These are phyloP conservation scores for Drosophila longiperda DNA, from an alignment of 2,888 invertebrate genomes.

Conservation along the genomic window DNA sequence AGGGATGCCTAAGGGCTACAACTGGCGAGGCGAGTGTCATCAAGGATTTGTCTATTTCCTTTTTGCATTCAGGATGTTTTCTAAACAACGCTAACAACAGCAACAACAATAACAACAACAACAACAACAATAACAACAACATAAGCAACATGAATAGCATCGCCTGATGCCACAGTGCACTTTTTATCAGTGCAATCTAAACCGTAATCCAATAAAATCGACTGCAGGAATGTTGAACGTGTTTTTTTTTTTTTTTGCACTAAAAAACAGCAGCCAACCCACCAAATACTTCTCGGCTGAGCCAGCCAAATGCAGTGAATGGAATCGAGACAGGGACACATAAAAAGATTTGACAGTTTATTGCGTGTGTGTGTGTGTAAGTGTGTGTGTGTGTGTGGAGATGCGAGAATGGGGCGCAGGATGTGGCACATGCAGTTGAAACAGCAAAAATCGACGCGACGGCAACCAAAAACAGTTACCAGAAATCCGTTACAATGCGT, in stretches of 20 bases:
- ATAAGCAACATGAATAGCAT: constrained; percentile 38
- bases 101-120: constrained; percentile 33
- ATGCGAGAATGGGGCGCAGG: not conserved
- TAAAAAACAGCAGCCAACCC: not conserved
- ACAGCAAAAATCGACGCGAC: constrained; percentile 58
- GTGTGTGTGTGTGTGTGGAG: not conserved
- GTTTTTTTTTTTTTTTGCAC: not conserved
- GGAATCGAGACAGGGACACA: constrained; percentile 39
- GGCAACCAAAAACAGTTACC: constrained; percentile 67
- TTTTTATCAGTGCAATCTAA: constrained; percentile 76
- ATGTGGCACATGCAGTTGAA: constrained; percentile 31
- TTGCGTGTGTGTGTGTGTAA: constrained; percentile 36
- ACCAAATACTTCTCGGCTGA: not conserved
- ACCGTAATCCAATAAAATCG: constrained; percentile 80
- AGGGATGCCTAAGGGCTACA: constrained; percentile 39
- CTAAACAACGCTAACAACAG: constrained; percentile 62
- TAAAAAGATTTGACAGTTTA: constrained; percentile 73
- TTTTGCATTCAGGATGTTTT: constrained; percentile 69
- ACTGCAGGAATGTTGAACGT: constrained; percentile 63
- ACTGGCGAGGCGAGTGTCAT: constrained; percentile 35
- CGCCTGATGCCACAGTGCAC: constrained; percentile 42
- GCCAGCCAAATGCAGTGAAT: constrained; percentile 5
- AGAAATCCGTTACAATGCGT: constrained; percentile 64
- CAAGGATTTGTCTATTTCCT: constrained; percentile 38
- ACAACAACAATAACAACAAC: constrained; percentile 34